Conservation (phyloP, 2,113 vertebrate species). For the Heterotis niloticus region DNA sequence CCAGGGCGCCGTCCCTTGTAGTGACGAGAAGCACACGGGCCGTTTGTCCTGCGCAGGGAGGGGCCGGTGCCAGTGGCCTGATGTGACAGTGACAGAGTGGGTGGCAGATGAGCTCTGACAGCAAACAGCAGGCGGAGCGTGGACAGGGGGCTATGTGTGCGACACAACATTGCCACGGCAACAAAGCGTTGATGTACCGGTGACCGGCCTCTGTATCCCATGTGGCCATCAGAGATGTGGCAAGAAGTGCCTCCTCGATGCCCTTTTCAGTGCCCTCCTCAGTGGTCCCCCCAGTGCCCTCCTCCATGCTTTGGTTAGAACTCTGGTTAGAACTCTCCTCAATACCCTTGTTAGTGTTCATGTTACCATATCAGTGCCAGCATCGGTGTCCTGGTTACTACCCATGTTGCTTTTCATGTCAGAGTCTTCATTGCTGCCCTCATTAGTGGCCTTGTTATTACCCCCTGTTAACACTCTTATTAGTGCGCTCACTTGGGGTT, state of each 20-base stretch:
- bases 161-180: conserved; percentile 48
- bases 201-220: background rate
- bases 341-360: no score
- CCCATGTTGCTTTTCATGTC: no score
- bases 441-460: no score
- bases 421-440: no score
- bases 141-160: conserved; percentile 34
- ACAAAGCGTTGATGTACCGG: conserved; percentile 55
- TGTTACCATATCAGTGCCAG: background rate
- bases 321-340: no score
- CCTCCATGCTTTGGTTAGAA: no score
- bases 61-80: conserved; percentile 43
- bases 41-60: background rate
- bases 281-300: background rate
- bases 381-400: no score
- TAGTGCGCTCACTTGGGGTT: no score
- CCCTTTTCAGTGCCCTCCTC: background rate
- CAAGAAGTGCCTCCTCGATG: background rate
- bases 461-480: no score
- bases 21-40: conserved; percentile 18
- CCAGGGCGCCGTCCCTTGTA: conserved; percentile 37
- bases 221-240: background rate
- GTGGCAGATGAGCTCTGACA: conserved; percentile 67
- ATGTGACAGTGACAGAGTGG: conserved; percentile 70
- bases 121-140: conserved; percentile 54